Evolutionary conservation across 2,113 vertebrate species (phyloP).

Genomic region (Saccopteryx leptura): DNA sequence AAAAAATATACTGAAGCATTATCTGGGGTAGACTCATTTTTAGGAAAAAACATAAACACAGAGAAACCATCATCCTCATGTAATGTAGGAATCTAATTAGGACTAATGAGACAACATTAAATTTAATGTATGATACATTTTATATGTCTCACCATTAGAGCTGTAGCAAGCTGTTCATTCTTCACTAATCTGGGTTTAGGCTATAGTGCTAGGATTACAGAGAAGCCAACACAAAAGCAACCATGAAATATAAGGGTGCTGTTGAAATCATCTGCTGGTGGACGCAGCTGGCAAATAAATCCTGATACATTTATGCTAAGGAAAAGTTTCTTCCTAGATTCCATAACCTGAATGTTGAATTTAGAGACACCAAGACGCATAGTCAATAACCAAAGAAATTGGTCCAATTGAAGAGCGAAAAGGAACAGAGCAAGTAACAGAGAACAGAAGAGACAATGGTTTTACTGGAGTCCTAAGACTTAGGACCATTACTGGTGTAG

Average conservation of each 20-base stretch:
- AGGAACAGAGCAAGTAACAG: neutral
- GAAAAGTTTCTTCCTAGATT: neutral
- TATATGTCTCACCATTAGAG: constrained; percentile 89
- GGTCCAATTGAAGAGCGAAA: neutral
- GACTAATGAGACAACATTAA: constrained; percentile 92
- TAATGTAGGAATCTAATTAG: constrained; percentile 91
- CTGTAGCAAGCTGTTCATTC: constrained; percentile 89
- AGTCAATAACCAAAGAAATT: neutral
- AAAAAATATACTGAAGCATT: constrained; percentile 82
- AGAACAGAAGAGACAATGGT: neutral
- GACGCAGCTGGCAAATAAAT: neutral
- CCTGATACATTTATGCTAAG: neutral
- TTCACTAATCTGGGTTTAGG: constrained; percentile 78
- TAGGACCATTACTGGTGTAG: neutral
- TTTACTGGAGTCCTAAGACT: constrained; percentile 1
- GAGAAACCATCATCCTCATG: constrained; percentile 88
- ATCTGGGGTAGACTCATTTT: constrained; percentile 85
- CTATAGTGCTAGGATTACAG: constrained; percentile 68
- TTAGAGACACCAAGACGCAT: neutral
- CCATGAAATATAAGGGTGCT: neutral
- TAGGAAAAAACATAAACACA: constrained; percentile 88
- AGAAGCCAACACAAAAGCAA: constrained; percentile 58
- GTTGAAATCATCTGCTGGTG: constrained; percentile 20
- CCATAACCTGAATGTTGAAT: neutral
- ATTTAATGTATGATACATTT: constrained; percentile 92